A percentile compares a stretch with the other conserved stretches of the same genome.
These are phyloP conservation scores for Ochropacha duplaris DNA, from an alignment of 2,888 invertebrate species.

Conservation along the genomic window DNA sequence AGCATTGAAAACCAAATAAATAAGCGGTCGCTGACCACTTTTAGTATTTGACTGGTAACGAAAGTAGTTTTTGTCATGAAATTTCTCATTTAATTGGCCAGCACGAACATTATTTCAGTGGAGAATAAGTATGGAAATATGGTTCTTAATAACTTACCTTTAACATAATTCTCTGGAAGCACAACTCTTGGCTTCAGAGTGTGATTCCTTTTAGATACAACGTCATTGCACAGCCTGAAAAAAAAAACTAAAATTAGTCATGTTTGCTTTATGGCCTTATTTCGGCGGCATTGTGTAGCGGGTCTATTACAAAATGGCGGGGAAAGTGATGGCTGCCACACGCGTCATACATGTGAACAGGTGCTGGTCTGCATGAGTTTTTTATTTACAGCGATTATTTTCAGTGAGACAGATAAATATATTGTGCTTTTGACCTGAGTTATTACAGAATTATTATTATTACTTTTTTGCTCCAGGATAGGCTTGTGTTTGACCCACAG, in stretches of 20 bases:
- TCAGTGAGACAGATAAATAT: too few relatives aligned
- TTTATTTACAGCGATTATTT: too few relatives aligned
- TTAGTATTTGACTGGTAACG: not conserved
- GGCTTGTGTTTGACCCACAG: too few relatives aligned
- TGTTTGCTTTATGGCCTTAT: too few relatives aligned
- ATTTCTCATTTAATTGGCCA: not conserved
- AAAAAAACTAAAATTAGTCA: constrained; percentile 5
- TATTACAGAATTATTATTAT: too few relatives aligned
- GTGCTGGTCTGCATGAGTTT: too few relatives aligned
- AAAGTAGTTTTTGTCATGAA: not conserved
- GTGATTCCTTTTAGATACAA: constrained; percentile 81
- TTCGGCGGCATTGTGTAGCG: too few relatives aligned
- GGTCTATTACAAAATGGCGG: too few relatives aligned
- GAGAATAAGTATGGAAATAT: not conserved
- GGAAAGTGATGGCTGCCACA: too few relatives aligned
- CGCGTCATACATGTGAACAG: too few relatives aligned
- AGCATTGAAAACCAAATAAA: not conserved
- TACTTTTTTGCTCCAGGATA: too few relatives aligned
- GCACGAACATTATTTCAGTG: not conserved
- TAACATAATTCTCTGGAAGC: constrained; percentile 88
- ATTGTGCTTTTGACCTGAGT: too few relatives aligned
- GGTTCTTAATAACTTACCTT: constrained; percentile 78
- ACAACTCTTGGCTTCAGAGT: constrained; percentile 87
- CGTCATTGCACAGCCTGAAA: constrained; percentile 79
- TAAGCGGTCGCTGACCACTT: not conserved